Conservation (phyloP, 2,113 vertebrate genomes). For the Morone chrysops region DNA sequence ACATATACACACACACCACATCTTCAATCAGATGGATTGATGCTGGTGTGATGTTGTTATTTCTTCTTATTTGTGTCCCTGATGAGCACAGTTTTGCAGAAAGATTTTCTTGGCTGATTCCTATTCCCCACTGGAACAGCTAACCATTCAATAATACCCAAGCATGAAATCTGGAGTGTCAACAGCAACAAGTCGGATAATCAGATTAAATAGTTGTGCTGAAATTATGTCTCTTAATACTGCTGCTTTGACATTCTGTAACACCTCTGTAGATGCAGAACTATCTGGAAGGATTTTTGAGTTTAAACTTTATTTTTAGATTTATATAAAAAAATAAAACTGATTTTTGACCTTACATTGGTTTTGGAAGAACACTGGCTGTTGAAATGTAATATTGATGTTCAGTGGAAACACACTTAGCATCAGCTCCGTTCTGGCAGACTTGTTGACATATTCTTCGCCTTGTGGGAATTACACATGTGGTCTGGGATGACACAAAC, state of each 20-base stretch:
- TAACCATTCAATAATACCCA: background rate
- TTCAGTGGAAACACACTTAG: constrained; percentile 13
- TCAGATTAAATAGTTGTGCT: background rate
- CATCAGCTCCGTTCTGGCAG: constrained; percentile 14
- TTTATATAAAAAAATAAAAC: constrained; percentile 6
- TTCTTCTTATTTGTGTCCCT: background rate
- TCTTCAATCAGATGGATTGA: background rate
- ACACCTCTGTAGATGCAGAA: background rate
- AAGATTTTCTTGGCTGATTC: background rate
- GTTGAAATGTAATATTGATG: constrained; percentile 23
- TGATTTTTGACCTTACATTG: background rate
- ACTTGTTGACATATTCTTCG: background rate
- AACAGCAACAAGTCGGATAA: background rate
- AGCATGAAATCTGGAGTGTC: background rate
- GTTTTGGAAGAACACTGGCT: background rate
- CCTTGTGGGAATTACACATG: constrained; percentile 25
- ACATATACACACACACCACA: background rate
- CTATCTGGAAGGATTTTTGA: background rate
- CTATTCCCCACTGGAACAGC: background rate
- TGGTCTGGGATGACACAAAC: constrained; percentile 11
- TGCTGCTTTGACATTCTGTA: too few relatives aligned
- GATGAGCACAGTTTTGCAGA: background rate
- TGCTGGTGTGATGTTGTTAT: background rate
- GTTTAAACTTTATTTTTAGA: background rate
- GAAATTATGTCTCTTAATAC: background rate